Percentiles rank a stretch among this genome's conserved stretches.
These are phyloP conservation scores for Helarctos malayanus DNA, from an alignment of 2,797 vertebrate species.

Conservation along the genomic window DNA sequence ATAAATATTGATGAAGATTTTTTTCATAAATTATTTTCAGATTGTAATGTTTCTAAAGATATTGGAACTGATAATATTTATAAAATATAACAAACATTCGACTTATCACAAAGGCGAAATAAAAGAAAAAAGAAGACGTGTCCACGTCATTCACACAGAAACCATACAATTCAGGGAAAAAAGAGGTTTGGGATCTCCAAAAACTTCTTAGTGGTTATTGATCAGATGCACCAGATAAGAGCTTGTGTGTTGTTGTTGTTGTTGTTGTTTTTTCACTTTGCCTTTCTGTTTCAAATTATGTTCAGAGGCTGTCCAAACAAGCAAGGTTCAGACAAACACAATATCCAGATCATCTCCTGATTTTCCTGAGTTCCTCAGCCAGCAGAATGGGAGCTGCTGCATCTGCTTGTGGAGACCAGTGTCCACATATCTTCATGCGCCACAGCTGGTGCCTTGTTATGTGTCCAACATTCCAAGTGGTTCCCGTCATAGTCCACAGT, in stretches of 20 bases:
- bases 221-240: background rate
- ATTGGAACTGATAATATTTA: background rate
- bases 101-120: background rate
- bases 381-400: background rate
- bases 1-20: constrained; percentile 25
- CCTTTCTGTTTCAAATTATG: background rate
- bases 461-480: background rate
- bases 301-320: background rate
- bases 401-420: background rate
- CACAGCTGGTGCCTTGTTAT: no score
- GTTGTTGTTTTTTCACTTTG: background rate
- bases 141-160: background rate
- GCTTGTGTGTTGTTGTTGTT: no score
- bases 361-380: background rate
- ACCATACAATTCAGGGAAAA: background rate
- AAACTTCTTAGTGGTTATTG: background rate
- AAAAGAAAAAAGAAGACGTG: background rate
- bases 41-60: background rate
- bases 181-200: background rate
- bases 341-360: background rate
- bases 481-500: no score
- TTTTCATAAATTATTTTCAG: constrained; percentile 7
- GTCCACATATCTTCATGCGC: no score
- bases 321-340: background rate
- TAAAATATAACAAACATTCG: background rate